phyloP scores from a whole-genome alignment of 2,113 vertebrate genomes.

The Pseudonaja textilis region DNA sequence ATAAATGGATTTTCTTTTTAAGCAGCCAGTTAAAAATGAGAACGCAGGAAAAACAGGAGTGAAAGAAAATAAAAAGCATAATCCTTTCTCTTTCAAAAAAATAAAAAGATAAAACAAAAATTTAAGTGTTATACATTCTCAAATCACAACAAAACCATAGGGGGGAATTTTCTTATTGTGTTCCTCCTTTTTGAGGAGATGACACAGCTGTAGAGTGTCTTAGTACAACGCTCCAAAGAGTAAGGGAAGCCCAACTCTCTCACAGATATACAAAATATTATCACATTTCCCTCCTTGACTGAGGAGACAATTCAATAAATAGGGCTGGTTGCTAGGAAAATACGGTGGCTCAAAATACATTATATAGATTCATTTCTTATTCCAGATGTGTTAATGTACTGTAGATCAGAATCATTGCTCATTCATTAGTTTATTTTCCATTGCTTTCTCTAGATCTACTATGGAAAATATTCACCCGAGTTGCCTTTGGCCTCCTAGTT shows the following conservation, averaged over 20 bases:
- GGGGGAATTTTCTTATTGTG: not conserved
- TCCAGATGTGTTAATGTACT: not conserved
- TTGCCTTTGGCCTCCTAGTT: not conserved
- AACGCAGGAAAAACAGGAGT: not conserved
- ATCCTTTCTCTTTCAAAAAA: not conserved
- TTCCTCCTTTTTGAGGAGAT: slow-evolving; percentile 4
- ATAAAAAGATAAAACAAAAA: not conserved
- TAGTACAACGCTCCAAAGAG: not conserved
- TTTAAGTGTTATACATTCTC: not conserved
- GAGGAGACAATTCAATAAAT: not conserved
- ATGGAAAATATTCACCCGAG: not conserved
- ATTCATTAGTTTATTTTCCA: not conserved
- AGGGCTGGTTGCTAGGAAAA: not conserved
- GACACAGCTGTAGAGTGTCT: not conserved
- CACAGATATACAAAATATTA: not conserved
- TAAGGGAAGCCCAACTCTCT: not conserved
- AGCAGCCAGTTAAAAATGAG: slow-evolving; percentile 8
- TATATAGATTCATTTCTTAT: not conserved
- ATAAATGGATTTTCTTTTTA: not conserved
- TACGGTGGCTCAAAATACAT: not conserved
- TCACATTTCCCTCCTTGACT: not conserved
- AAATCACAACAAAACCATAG: not conserved
- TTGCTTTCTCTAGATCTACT: not conserved
- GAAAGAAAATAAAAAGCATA: not conserved
- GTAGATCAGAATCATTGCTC: not conserved